A percentile compares a stretch with the other conserved stretches of the same genome.
Conservation (phyloP, 1,140 invertebrate genomes). For the Temnothorax longispinosus region DNA sequence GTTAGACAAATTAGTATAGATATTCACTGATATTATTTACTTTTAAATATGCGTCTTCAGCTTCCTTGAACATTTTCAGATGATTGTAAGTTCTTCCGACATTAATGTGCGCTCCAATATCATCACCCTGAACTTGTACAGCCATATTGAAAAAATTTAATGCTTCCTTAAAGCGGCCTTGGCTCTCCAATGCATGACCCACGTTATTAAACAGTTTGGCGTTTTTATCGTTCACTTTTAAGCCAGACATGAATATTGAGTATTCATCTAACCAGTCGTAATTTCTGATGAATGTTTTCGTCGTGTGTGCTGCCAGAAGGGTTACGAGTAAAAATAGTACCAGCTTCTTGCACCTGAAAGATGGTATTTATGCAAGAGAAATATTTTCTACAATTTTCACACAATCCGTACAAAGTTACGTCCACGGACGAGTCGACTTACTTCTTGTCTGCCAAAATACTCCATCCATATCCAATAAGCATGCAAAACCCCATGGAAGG, state of each 20-base stretch:
- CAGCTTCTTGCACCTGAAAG: slow-evolving; percentile 86
- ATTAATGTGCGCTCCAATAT: slow-evolving; percentile 98
- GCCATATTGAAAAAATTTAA: slow-evolving; percentile 97
- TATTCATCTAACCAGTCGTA: slow-evolving; percentile 97
- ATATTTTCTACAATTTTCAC: not conserved
- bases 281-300: slow-evolving; percentile 95
- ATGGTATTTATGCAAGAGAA: not conserved
- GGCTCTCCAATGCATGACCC: slow-evolving; percentile 96
- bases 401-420: not conserved
- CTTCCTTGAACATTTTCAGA: slow-evolving; percentile 95
- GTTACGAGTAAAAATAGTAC: slow-evolving; percentile 88
- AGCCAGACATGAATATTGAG: slow-evolving; percentile 95
- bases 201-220: slow-evolving; percentile 99
- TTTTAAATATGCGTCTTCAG: slow-evolving; percentile 95
- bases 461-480: slow-evolving; percentile 93
- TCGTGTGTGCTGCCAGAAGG: slow-evolving; percentile 91
- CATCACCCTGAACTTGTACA: slow-evolving; percentile 96
- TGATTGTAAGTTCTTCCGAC: slow-evolving; percentile 97
- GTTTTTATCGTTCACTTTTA: slow-evolving; percentile 96
- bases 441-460: slow-evolving; percentile 86
- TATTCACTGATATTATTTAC: slow-evolving; percentile 80
- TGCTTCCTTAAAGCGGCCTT: slow-evolving; percentile 93
- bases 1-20: not conserved
- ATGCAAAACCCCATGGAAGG: slow-evolving; percentile 99
- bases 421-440: slow-evolving; percentile 72